A percentile compares a stretch with the other conserved stretches of the same genome.
Evolutionary conservation across 2,888 invertebrate genomes (phyloP).

Genomic region (Phragmatobia fuliginosa): DNA sequence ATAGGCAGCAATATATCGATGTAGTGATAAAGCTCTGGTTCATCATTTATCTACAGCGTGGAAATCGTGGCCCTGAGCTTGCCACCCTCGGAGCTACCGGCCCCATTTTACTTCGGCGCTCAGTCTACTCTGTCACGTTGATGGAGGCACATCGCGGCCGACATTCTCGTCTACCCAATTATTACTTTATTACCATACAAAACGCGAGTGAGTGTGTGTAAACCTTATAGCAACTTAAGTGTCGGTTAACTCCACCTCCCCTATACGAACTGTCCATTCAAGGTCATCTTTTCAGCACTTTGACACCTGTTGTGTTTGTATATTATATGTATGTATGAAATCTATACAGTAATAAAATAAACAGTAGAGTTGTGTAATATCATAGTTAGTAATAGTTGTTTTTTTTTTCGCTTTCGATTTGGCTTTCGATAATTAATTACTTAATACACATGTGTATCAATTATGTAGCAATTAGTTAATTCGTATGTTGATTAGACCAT

Average conservation of each 20-base stretch:
- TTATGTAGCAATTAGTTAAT: constrained; percentile 37
- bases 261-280: constrained; percentile 64
- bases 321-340: constrained; percentile 70
- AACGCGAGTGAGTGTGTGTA: constrained; percentile 78
- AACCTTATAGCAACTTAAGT: constrained; percentile 67
- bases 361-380: constrained; percentile 41
- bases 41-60: constrained; percentile 45
- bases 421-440: constrained; percentile 33
- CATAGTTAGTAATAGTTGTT: constrained; percentile 14
- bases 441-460: constrained; percentile 25
- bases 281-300: constrained; percentile 74
- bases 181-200: constrained; percentile 62
- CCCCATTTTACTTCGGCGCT: constrained; percentile 62
- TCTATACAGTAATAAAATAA: constrained; percentile 50
- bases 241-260: constrained; percentile 58
- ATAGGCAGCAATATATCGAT: background rate
- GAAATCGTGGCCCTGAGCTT: constrained; percentile 55
- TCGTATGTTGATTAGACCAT: constrained; percentile 19
- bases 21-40: constrained; percentile 30
- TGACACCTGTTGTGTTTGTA: constrained; percentile 81
- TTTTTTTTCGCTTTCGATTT: constrained; percentile 21
- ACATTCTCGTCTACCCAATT: constrained; percentile 48
- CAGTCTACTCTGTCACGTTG: constrained; percentile 74
- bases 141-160: constrained; percentile 58
- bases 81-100: constrained; percentile 71